Evolutionary conservation across 1,140 invertebrate species (phyloP), one percentile per base, ranked within the genome.

Genomic region (Drosophila lini): DNA sequence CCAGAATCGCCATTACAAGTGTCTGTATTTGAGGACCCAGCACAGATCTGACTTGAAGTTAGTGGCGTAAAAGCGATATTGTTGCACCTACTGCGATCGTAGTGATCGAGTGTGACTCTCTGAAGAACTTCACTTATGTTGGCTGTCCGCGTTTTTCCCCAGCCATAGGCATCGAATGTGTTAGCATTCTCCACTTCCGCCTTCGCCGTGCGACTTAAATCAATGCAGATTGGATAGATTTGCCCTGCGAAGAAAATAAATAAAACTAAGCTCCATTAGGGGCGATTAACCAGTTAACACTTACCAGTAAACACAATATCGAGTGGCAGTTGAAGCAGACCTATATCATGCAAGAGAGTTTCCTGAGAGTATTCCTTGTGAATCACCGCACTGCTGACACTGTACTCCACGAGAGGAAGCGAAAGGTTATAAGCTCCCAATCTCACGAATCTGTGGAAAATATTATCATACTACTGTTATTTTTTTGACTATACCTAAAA

Each of bases 141-240:
- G 11, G 1, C 3, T 8, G 7, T 5, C 1, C 11, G 4, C 1
- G 5, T 44, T 3, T 3, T n/a, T 0, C 53, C 61, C 61, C 61
- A 64, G 19, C 61, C 61, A 4, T 44, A 34, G n/a, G 52, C 52
- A 6, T 16, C n/a, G 4, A 64, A 45, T 1, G 6, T 11, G 10
- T 1, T 32, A 38, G 4, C 36, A 3, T 1, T 0, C 2, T 57
- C 36, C 9, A 64, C 52, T 1, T 13, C 0, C 1, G 0, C n/a
- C 16, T 3, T 22, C 2, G 28, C 0, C 5, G 3, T 0, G 0
- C 5, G 8, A 9, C 10, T 3, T 31, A 34, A 0, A 28, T 9
- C 3, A 13, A 64, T 44, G 61, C 61, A 64, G 0, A 64, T 34
- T 8, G 61, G 61, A 9, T 16, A n/a, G 32, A 64, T 15, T 3